Percentiles rank a stretch among this genome's conserved stretches.
Conservation (phyloP, 2,888 invertebrate genomes). For the Harmothoe impar region DNA sequence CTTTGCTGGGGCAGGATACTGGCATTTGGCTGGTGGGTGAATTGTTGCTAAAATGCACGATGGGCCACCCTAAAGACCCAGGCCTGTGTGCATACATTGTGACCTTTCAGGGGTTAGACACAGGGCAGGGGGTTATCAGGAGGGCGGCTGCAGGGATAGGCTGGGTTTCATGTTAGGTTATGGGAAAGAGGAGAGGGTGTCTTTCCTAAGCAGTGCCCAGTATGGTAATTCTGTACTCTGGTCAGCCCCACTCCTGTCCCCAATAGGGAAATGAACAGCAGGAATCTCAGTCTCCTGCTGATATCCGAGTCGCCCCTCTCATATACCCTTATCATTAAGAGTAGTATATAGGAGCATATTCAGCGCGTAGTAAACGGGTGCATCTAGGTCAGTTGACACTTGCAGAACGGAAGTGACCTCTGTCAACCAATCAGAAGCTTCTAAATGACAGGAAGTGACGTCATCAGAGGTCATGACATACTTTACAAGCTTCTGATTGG, state of each 20-base stretch:
- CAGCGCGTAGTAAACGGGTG: no score
- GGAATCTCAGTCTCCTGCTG: no score
- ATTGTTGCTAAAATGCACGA: background rate
- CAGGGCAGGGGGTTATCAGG: background rate
- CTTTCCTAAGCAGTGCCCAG: background rate
- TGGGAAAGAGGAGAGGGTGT: background rate
- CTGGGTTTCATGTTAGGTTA: background rate
- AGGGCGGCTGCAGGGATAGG: background rate
- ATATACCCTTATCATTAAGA: no score
- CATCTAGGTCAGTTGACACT: no score
- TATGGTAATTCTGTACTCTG: background rate
- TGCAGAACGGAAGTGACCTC: no score
- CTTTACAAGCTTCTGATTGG: no score
- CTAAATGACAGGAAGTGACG: no score
- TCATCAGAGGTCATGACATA: no score
- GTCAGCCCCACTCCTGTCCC: background rate
- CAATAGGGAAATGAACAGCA: background rate
- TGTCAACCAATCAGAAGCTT: no score
- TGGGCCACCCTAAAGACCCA: background rate
- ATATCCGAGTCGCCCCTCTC: no score
- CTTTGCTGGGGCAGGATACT: background rate
- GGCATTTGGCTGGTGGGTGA: background rate
- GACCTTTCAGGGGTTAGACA: background rate
- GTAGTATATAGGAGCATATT: no score
- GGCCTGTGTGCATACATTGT: background rate